A percentile compares a stretch with the other conserved stretches of the same genome.
These are phyloP conservation scores for Gymnoscopelus microlampas DNA, from an alignment of 2,797 vertebrate species.

Conservation along the genomic window DNA sequence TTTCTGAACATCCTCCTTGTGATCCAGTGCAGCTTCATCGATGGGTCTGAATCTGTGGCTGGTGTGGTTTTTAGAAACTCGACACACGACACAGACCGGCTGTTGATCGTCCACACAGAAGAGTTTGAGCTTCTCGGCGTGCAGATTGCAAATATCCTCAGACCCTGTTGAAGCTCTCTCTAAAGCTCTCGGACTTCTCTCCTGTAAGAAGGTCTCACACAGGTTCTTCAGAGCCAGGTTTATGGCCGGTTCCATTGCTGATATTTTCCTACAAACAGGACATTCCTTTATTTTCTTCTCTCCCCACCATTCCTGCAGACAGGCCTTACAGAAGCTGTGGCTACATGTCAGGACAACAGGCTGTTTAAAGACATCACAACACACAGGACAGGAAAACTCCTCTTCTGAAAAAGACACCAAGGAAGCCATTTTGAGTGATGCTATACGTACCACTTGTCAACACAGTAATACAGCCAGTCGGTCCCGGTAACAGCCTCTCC, in stretches of 20 bases:
- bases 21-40: conserved; percentile 46
- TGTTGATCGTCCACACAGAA: conserved; percentile 59
- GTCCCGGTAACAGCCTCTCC: too few relatives aligned
- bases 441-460: not conserved
- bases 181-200: not conserved
- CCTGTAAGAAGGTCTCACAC: conserved; percentile 35
- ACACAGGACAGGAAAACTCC: conserved; percentile 46
- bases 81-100: conserved; percentile 53
- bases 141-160: conserved; percentile 43
- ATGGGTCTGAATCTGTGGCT: conserved; percentile 55
- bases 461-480: not conserved
- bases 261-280: conserved; percentile 42
- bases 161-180: not conserved
- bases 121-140: conserved; percentile 52
- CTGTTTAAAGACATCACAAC: conserved; percentile 38
- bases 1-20: conserved; percentile 35
- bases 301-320: conserved; percentile 50
- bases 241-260: conserved; percentile 27
- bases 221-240: conserved; percentile 55
- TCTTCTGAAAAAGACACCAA: conserved; percentile 6
- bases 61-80: conserved; percentile 40
- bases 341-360: conserved; percentile 53
- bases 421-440: conserved; percentile 34
- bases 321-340: conserved; percentile 65
- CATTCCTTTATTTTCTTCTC: conserved; percentile 1